Evolutionary conservation across 2,797 vertebrate species (phyloP), one percentile per base, ranked within the genome.

Genomic region (Falco berigora): DNA sequence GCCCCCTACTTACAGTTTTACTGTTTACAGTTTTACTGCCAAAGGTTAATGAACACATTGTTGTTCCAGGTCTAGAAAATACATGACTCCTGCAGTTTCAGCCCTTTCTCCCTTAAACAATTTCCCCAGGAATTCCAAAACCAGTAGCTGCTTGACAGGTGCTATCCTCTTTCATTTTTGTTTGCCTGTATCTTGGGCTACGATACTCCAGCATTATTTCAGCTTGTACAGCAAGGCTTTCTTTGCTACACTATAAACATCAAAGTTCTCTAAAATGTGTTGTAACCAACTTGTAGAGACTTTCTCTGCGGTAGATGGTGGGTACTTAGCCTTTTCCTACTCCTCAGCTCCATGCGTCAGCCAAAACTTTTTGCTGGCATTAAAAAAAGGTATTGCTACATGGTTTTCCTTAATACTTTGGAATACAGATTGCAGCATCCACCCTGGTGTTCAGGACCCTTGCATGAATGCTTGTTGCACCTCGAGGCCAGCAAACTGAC

Each of bases 31-130:
- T 92, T 94, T 88, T 59, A 59, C 79, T 90, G 90, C 56, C 79
- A 90, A 90, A 95, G 90, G 96, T 96, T 93, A 96, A 96, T 91
- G 90, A 95, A 86, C 64, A 93, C 32, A 17, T 36, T 77, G 44
- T 72, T 84, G 68, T 88, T 92, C 64, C 69, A 71, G 64, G 47
- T 56, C 88, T 77, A 40, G 76, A 66, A 90, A 95, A 95, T 61
- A 88, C 68, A 56, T 25, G 52, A 52, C 49, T 56, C 20, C 27
- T 47, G 72, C 32, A 77, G 47, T 76, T 94, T 74, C 82, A 83
- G 56, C 32, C 68, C 52, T 86, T 91, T 93, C 52, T 83, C 79
- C 61, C 72, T 88, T 47, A 66, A 83, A 63, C 56, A 71, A 67
- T 88, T 93, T 96, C 44, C 72, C 44, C 59, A 74, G 85, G 55